Base-by-base conservation (phyloP, 1,140 invertebrate species). In the Mya arenaria region DNA sequence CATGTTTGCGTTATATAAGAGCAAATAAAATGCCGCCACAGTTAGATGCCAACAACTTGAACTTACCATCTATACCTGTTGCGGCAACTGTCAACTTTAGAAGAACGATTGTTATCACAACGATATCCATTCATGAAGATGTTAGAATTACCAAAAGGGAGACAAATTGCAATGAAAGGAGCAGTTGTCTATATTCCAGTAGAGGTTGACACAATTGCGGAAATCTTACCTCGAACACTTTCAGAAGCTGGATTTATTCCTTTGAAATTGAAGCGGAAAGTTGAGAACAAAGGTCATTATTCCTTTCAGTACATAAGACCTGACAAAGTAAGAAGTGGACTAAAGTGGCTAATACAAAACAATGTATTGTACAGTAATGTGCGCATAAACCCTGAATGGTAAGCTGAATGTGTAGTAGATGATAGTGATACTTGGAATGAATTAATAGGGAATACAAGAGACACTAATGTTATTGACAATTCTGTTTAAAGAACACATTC, bases 251-350 rank as follows among this genome's bases (percentile, higher is more conserved):
- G 58, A 63, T 37, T 78, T 30, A 37, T 83, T 52, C 73, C 82
- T 23, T 34, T 83, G 13, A 83, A 83, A 52, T 34, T 83, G 23
- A 83, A 83, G 41, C 55, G 81, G 30, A 83, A 83, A 62, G 25
- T 77, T 44, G 81, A 60, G 25, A 69, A 77, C 23, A 83, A 71
- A 39, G 73, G 82, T 62, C 82, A 83, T 63, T 69, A 68, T 69
- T 44, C 55, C 34, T 83, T 78, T 23, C 82, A 83, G 28, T 78
- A 83, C 41, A 55, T 83, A 15, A 69, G 81, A 77, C 63, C 81
- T 30, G 34, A 62, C 4, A 77, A 30, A 32, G 30, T 83, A 19
- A 32, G 44, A 41, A 28, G 25, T 36, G 81, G 72, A n/a, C 65
- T 75, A 13, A 19, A 68, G 8, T 83, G 63, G 73, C 55, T 83